Percentiles rank a stretch among this genome's conserved stretches.
Evolutionary conservation across 2,888 invertebrate species (phyloP).

Genomic region (Esperia sulphurella): DNA sequence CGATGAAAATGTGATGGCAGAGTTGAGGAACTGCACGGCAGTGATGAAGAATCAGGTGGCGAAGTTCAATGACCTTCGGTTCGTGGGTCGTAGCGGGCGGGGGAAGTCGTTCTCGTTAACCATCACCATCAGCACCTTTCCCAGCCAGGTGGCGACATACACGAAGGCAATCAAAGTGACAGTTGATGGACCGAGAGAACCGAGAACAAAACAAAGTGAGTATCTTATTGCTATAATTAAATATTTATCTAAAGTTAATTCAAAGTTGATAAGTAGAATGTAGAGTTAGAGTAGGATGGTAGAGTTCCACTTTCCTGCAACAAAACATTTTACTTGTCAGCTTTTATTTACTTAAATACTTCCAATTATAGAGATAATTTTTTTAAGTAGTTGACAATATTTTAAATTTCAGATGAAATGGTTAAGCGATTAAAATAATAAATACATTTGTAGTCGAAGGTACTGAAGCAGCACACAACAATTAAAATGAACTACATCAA

Average conservation of each 20-base stretch:
- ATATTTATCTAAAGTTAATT: not conserved
- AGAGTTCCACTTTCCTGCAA: not conserved
- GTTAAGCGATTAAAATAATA: too few species aligned
- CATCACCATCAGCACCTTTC: slow-evolving; percentile 91
- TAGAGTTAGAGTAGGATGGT: not conserved
- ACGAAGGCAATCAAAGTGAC: slow-evolving; percentile 99
- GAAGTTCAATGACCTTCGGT: slow-evolving; percentile 98
- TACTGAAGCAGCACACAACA: not conserved
- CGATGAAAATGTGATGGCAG: slow-evolving; percentile 98
- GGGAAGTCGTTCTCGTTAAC: slow-evolving; percentile 97
- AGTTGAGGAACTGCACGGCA: slow-evolving; percentile 94
- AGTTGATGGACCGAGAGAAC: slow-evolving; percentile 98
- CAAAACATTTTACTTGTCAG: too few species aligned
- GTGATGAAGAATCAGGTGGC: slow-evolving; percentile 99
- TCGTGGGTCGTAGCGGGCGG: slow-evolving; percentile 97
- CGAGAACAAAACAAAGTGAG: slow-evolving; percentile 97
- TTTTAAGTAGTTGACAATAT: too few species aligned
- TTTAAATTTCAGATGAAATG: too few species aligned
- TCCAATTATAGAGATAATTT: too few species aligned
- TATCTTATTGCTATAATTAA: slow-evolving; percentile 29
- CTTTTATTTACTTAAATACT: not conserved
- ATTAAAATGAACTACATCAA: not conserved
- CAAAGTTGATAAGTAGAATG: not conserved
- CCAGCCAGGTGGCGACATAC: slow-evolving; percentile 93
- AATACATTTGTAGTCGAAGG: too few species aligned